phyloP scores from a whole-genome alignment of 23 tunicate species.

The Diplosoma virens region DNA sequence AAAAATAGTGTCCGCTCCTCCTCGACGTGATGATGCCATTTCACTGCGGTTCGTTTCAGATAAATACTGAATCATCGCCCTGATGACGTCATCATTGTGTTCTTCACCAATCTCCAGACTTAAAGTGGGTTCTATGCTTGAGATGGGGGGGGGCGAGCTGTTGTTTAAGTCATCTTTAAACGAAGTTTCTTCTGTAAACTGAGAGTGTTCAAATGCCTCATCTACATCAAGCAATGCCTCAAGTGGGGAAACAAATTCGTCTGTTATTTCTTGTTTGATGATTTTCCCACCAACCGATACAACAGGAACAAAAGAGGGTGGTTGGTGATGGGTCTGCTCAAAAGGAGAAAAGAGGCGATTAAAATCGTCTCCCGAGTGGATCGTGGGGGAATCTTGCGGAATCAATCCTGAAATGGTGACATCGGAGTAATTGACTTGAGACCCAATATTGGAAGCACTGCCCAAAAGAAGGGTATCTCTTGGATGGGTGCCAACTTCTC shows the following conservation, averaged over 20 bases:
- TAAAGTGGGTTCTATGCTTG: conserved; percentile 57
- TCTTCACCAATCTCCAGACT: not conserved
- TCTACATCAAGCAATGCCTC: not conserved
- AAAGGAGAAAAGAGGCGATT: too few relatives aligned
- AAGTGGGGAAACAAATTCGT: not conserved
- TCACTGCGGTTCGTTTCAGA: not conserved
- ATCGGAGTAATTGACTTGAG: conserved; percentile 5
- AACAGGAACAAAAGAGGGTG: not conserved
- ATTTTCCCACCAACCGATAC: not conserved
- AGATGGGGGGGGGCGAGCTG: conserved; percentile 26
- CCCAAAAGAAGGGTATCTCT: too few relatives aligned
- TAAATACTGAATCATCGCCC: conserved; percentile 51
- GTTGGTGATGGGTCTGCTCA: not conserved
- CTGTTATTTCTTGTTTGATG: not conserved
- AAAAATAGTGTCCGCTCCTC: not conserved
- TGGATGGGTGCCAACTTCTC: too few relatives aligned
- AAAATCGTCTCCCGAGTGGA: too few relatives aligned
- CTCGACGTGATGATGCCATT: not conserved
- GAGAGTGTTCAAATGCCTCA: not conserved
- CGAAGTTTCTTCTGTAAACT: not conserved
- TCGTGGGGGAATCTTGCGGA: not conserved
- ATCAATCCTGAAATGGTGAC: not conserved
- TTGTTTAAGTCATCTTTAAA: not conserved
- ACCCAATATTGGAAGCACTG: too few relatives aligned
- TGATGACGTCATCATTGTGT: conserved; percentile 37